Percentiles rank a stretch among this genome's conserved stretches.
phyloP scores from a whole-genome alignment of 2,113 vertebrate genomes.

The Chaetura pelagica region DNA sequence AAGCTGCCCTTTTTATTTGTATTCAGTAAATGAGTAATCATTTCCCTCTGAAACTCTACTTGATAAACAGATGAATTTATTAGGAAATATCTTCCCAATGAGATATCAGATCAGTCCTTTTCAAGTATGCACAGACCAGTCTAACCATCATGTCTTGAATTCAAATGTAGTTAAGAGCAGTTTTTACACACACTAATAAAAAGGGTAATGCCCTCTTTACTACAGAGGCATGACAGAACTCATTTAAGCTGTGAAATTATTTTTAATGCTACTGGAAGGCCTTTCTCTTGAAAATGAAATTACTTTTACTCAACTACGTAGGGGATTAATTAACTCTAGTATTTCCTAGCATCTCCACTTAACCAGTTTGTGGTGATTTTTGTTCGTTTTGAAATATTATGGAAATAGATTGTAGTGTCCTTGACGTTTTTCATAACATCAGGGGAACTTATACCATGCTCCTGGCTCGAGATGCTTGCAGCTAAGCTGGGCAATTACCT shows the following conservation, averaged over 20 bases:
- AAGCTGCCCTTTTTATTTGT: background rate
- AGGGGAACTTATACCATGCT: background rate
- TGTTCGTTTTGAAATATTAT: background rate
- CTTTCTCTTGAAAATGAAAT: background rate
- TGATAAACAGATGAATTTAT: conserved; percentile 12
- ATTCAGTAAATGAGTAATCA: background rate
- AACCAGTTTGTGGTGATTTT: background rate
- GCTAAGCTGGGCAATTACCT: background rate
- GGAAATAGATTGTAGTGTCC: background rate
- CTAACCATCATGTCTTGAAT: accelerated
- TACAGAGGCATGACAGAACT: conserved; percentile 14
- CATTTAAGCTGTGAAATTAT: conserved; percentile 25
- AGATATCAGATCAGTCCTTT: background rate
- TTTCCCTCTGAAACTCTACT: background rate
- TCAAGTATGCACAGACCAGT: background rate
- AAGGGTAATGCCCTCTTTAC: background rate
- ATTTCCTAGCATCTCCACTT: background rate
- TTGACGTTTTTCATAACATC: background rate
- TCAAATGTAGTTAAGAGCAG: background rate
- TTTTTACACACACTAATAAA: background rate
- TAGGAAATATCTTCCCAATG: background rate
- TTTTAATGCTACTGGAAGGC: background rate
- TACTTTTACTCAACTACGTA: background rate
- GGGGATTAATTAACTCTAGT: background rate
- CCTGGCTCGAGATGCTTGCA: background rate